These are phyloP conservation scores for Ischnura elegans DNA, from an alignment of 2,888 invertebrate genomes.

Conservation along the genomic window DNA sequence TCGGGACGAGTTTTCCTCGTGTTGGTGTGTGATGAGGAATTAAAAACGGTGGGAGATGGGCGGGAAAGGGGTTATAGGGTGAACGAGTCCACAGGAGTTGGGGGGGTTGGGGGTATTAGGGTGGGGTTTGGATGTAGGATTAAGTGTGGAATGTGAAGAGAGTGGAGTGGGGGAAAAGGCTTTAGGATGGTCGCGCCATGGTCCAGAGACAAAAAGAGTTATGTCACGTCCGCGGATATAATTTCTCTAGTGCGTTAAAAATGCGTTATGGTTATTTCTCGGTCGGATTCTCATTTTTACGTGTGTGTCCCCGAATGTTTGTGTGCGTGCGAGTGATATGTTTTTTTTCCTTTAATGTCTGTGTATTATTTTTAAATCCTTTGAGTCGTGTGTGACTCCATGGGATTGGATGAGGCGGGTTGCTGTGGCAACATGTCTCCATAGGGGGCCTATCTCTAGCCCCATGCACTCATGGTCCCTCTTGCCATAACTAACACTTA, in stretches of 20 bases:
- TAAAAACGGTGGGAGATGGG: slow-evolving; percentile 19
- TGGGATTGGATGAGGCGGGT: background rate
- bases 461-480: background rate
- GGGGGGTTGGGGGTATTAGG: background rate
- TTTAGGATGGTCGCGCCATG: slow-evolving; percentile 8
- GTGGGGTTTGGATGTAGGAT: background rate
- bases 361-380: background rate
- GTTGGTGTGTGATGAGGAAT: background rate
- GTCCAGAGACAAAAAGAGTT: slow-evolving; percentile 51
- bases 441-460: background rate
- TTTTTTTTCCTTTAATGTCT: background rate
- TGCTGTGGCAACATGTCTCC: background rate
- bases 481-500: background rate
- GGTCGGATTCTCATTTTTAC: background rate
- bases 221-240: slow-evolving; percentile 57
- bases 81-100: too few species aligned
- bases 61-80: background rate
- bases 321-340: background rate
- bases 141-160: slow-evolving; percentile 47
- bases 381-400: background rate
- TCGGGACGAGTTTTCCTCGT: background rate
- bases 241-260: slow-evolving; percentile 49
- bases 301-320: background rate
- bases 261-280: slow-evolving; percentile 60
- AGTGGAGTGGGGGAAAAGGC: background rate